A percentile compares a stretch with the other conserved stretches of the same genome.
Conservation (phyloP, 2,797 vertebrate genomes). For the Silurus lanzhouensis region DNA sequence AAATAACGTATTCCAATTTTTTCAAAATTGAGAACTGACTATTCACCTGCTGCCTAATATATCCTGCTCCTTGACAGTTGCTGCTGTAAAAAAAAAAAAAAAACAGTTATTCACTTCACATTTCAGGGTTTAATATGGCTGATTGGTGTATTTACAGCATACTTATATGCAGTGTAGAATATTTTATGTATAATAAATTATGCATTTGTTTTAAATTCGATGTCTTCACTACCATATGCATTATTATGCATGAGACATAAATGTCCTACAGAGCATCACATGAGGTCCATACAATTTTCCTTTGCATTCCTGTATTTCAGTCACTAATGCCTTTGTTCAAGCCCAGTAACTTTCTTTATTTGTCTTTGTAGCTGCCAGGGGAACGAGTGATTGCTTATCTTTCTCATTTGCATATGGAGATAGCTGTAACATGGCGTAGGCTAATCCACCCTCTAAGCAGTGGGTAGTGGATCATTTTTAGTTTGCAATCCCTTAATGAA, state of each 20-base stretch:
- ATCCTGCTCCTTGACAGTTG: too few relatives aligned
- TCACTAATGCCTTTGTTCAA: slow-evolving; percentile 70
- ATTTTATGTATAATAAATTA: neutral
- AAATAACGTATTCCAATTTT: too few relatives aligned
- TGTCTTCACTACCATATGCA: neutral
- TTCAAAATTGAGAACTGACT: too few relatives aligned
- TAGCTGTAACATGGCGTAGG: slow-evolving; percentile 75
- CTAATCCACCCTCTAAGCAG: slow-evolving; percentile 78
- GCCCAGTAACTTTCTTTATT: slow-evolving; percentile 74
- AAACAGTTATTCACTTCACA: too few relatives aligned
- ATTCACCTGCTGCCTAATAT: too few relatives aligned
- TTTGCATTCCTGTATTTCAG: slow-evolving; percentile 63
- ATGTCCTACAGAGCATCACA: slow-evolving; percentile 56
- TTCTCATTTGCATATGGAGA: slow-evolving; percentile 78
- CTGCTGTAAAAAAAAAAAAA: too few relatives aligned
- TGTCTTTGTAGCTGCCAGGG: slow-evolving; percentile 70
- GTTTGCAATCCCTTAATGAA: slow-evolving; percentile 82
- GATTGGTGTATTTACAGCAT: neutral
- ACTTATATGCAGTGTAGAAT: neutral
- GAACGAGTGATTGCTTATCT: slow-evolving; percentile 77
- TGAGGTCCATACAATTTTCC: slow-evolving; percentile 47
- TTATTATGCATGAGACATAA: slow-evolving; percentile 38
- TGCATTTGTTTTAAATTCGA: neutral
- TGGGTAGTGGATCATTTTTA: slow-evolving; percentile 78
- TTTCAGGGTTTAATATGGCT: too few relatives aligned